Percentiles rank a stretch among this genome's conserved stretches.
Evolutionary conservation across 1,140 invertebrate species (phyloP).

Genomic region (Brachionus koreanus): DNA sequence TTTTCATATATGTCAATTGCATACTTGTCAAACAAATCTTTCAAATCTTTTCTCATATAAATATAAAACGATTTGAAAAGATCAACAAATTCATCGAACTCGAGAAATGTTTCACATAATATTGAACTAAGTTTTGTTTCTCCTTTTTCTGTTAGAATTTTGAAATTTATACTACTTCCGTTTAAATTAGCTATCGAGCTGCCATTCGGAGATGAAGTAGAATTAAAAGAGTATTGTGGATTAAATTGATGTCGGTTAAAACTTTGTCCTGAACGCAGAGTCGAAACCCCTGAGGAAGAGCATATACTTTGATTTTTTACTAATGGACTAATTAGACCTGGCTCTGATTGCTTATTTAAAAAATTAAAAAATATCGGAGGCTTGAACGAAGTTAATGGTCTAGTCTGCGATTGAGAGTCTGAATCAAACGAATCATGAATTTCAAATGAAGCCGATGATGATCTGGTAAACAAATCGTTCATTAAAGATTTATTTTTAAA

Average conservation of each 20-base stretch:
- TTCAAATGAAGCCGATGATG: slow-evolving; percentile 1
- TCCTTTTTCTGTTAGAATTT: background rate
- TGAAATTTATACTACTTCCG: background rate
- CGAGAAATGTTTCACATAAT: slow-evolving; percentile 71
- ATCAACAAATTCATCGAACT: slow-evolving; percentile 84
- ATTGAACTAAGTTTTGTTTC: background rate
- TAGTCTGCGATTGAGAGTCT: background rate
- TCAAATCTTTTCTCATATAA: slow-evolving; percentile 78
- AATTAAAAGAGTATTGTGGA: slow-evolving; percentile 5
- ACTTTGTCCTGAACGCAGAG: background rate
- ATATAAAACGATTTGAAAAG: slow-evolving; percentile 79
- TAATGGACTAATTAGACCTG: background rate
- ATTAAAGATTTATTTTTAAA: slow-evolving; percentile 30
- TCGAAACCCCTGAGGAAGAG: slow-evolving; percentile 19
- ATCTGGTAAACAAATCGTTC: background rate
- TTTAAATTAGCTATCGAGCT: background rate
- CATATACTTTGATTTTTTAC: slow-evolving; percentile 23
- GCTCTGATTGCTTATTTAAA: background rate
- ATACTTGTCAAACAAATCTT: slow-evolving; percentile 78
- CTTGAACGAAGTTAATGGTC: background rate
- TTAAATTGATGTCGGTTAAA: background rate
- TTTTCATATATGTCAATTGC: background rate
- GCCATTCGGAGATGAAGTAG: background rate
- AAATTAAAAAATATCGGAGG: background rate
- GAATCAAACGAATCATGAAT: background rate